Base-by-base conservation (phyloP, 2,797 vertebrate genomes). In the Enteromius trimaculatus region DNA sequence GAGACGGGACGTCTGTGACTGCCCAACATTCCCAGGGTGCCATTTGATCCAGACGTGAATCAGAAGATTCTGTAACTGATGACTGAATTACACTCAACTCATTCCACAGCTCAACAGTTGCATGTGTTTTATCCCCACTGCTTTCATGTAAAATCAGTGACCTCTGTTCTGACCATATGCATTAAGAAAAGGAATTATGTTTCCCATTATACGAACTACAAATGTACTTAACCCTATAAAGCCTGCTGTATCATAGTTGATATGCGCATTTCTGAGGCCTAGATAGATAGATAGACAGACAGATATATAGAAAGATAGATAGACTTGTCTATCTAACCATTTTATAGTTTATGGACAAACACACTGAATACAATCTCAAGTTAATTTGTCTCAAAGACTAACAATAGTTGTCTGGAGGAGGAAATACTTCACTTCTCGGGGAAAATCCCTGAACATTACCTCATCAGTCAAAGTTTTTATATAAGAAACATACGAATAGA, bases 11-110 rank as follows among this genome's bases (percentile, higher is more conserved):
- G 82, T 88, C 78, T 81, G 85, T 69, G 68, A 47, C 79, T 69
- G 80, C 55, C 55, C 62, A 77, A 60, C 81, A 87, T 86, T 88
- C 81, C 85, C 86, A 75, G 71, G 42, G 55, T 77, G 85, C 64
- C 60, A 87, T 88, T 75, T 81, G 86, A 88, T 87, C 86, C 80
- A 6, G 26, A 78, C 66, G 23, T 85, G 82, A 85, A 80, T 84
- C 80, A 82, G 75, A 80, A 87, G 82, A 84, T 87, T 84, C 88
- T 77, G 76, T 58, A 79, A 53, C 77, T 71, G 29, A 66, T 23
- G 60, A 83, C 47, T 62, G 49, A 55, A 75, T 64, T 69, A 77
- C 64, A 74, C 76, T 53, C 58, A 53, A 69, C 42, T 82, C 70
- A 81, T 81, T 88, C 39, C 74, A 60, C 65, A 83, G 64, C 23